Evolutionary conservation across 1,140 invertebrate species (phyloP).

Genomic region (Zaprionus kolodkinae): DNA sequence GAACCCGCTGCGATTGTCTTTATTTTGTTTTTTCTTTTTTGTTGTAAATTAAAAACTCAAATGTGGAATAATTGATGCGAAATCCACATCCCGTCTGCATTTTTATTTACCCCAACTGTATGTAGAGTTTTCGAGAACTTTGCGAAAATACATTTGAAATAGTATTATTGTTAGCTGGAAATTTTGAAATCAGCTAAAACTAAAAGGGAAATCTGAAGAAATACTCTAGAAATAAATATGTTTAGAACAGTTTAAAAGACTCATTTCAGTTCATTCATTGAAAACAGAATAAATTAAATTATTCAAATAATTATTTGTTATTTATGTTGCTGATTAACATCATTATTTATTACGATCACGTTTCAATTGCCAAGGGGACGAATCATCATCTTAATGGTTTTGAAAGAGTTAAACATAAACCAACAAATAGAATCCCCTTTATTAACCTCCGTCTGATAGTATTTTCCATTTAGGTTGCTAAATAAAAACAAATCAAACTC

Average conservation of each 20-base stretch:
- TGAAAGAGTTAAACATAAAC: rapidly evolving
- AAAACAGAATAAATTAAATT: neutral
- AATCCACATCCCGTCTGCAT: neutral
- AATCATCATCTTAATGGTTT: neutral
- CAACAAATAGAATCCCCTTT: neutral
- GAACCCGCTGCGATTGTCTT: constrained; percentile 3
- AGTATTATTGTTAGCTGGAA: too few relatives aligned
- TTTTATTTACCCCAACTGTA: neutral
- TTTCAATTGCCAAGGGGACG: neutral
- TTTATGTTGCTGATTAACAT: neutral
- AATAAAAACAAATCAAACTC: neutral
- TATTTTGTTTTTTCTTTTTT: neutral
- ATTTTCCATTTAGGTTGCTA: neutral
- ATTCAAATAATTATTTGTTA: neutral
- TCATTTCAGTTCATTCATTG: neutral
- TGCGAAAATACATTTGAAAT: neutral
- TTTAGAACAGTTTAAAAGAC: neutral
- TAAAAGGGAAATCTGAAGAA: neutral
- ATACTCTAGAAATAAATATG: neutral
- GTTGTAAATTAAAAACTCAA: constrained; percentile 20
- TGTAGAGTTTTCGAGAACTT: neutral
- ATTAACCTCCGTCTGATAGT: neutral
- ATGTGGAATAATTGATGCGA: neutral
- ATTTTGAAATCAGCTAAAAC: neutral
- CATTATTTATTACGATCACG: neutral